A percentile compares a stretch with the other conserved stretches of the same genome.
Conservation (phyloP, 2,888 invertebrate genomes). For the Argyresthia goedartella region DNA sequence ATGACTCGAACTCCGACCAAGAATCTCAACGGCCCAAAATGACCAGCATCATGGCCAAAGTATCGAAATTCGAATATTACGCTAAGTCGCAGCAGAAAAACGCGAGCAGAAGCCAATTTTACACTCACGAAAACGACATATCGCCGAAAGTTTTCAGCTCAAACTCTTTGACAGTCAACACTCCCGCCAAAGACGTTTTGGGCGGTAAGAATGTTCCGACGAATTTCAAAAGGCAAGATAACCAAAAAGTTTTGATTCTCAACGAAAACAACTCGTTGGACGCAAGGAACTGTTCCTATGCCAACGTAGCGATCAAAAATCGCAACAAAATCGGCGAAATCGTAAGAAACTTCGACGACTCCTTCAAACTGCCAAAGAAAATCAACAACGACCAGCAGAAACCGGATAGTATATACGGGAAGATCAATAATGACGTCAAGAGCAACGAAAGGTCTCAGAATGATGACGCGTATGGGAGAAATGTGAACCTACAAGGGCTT, state of each 20-base stretch:
- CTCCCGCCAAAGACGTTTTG: conserved; percentile 85
- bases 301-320: conserved; percentile 50
- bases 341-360: conserved; percentile 62
- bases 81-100: conserved; percentile 75
- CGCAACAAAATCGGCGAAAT: conserved; percentile 60
- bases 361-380: conserved; percentile 46
- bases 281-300: conserved; percentile 46
- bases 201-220: conserved; percentile 74
- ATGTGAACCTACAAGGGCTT: conserved; percentile 16
- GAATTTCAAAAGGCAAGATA: conserved; percentile 73
- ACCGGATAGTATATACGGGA: conserved; percentile 48
- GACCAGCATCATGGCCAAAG: conserved; percentile 77
- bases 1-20: conserved; percentile 63
- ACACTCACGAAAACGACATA: conserved; percentile 54
- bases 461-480: conserved; percentile 19
- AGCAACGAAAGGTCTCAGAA: conserved; percentile 10
- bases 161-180: conserved; percentile 82
- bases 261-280: conserved; percentile 51
- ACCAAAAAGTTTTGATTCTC: conserved; percentile 53
- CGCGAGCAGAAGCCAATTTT: conserved; percentile 53
- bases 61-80: conserved; percentile 84
- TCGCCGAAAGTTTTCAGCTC: conserved; percentile 87
- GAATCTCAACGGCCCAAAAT: conserved; percentile 46
- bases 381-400: conserved; percentile 50
- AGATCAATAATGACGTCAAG: conserved; percentile 32